Evolutionary conservation across 1,140 invertebrate genomes (phyloP).

Genomic region (Leptinotarsa lineolata): DNA sequence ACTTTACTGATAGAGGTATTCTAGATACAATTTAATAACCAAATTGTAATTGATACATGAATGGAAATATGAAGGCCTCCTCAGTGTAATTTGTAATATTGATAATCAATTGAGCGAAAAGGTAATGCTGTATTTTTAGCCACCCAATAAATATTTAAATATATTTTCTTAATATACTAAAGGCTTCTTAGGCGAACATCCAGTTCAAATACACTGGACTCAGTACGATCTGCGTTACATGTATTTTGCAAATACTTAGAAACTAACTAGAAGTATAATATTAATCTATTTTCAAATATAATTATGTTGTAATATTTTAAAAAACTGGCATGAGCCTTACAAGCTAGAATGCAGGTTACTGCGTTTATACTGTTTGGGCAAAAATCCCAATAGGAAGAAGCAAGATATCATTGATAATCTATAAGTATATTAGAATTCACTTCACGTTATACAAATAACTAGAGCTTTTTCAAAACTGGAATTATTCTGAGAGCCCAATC

Average conservation of each 20-base stretch:
- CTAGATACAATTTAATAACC: too few species aligned
- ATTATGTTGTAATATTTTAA: conserved; percentile 46
- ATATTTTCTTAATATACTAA: conserved; percentile 49
- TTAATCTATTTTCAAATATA: conserved; percentile 43
- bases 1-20: too few species aligned
- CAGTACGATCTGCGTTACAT: conserved; percentile 48
- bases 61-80: too few species aligned
- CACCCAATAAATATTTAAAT: conserved; percentile 30
- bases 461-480: conserved; percentile 21
- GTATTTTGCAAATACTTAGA: conserved; percentile 50
- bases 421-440: conserved; percentile 37
- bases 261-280: conserved; percentile 48
- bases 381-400: conserved; percentile 39
- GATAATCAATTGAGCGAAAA: neutral
- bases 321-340: conserved; percentile 52
- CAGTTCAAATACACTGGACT: conserved; percentile 49
- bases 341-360: conserved; percentile 43
- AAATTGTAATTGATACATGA: too few species aligned
- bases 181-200: conserved; percentile 56
- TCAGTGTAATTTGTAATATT: too few species aligned
- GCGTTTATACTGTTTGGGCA: conserved; percentile 29
- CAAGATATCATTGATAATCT: conserved; percentile 36
- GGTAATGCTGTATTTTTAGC: conserved; percentile 1
- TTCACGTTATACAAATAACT: conserved; percentile 30
- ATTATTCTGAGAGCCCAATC: conserved; percentile 6